Conservation (phyloP, 2,888 invertebrate genomes). For the Aspidapion aeneum region DNA sequence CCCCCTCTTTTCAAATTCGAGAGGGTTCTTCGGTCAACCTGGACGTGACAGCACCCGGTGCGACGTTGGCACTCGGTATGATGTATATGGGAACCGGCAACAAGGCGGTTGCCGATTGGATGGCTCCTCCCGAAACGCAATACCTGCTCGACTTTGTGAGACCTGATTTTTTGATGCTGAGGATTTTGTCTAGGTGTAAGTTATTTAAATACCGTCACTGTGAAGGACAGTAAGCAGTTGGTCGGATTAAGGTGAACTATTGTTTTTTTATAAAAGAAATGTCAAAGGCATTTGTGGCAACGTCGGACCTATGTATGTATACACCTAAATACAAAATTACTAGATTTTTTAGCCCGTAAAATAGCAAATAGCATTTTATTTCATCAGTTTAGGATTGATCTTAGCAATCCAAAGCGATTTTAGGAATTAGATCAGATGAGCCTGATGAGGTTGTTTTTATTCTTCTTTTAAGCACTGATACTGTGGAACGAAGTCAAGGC, state of each 20-base stretch:
- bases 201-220: constrained; percentile 8
- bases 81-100: constrained; percentile 86
- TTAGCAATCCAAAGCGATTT: no score
- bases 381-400: no score
- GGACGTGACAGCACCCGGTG: constrained; percentile 94
- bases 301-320: no score
- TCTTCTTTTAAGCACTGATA: constrained; percentile 62
- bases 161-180: constrained; percentile 83
- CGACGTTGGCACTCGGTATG: constrained; percentile 90
- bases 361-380: no score
- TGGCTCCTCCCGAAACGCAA: constrained; percentile 85
- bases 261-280: no score
- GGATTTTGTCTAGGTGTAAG: constrained; percentile 72
- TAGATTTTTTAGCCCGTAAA: no score
- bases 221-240: no score
- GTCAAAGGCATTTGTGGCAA: no score
- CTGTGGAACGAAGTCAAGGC: constrained; percentile 86
- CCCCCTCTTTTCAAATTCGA: constrained; percentile 81
- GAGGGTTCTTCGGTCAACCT: constrained; percentile 91
- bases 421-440: no score
- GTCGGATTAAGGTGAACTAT: no score
- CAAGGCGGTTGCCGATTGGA: constrained; percentile 85
- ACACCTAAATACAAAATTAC: no score
- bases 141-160: constrained; percentile 87
- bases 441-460: neutral